Base-by-base conservation (phyloP, 2,113 vertebrate genomes). In the Psittacus erithacus region DNA sequence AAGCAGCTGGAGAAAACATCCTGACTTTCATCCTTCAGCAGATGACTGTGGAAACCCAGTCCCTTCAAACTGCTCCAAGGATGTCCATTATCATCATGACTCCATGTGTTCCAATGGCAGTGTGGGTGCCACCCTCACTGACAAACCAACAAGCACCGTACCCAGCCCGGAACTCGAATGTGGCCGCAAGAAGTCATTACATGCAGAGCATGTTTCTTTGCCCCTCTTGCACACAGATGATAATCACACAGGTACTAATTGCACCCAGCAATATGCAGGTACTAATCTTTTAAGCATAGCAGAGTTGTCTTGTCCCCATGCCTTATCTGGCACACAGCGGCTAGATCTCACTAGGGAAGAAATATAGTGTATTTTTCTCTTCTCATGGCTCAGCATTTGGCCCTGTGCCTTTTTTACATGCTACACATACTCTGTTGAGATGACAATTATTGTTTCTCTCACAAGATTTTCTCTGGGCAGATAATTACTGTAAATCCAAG, bases 401-500 rank as follows among this genome's bases (percentile, higher is more conserved):
- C 10, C 50, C 18, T 27, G 29, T 67, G 41, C 50, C 33, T 57
- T 64, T 73, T 44, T 7, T 38, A 19, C 53, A 64, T 4, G 39
- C 49, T 69, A 43, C 33, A 53, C 31, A 49, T 33, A 44, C n/a
- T 77, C 28, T 47, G 76, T 33, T 62, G 31, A 64, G 70, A 73
- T 60, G 31, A 81, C 70, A 60, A 59, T 68, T 67, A 41, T 35
- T 83, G 76, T 43, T 87, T 77, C 86, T 28, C 65, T 89, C 71
- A 50, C 27, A n/a, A 70, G 62, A 44, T 69, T 55, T 89, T 79
- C 39, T 79, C 49, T 67, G 41, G 57, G 46, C 62, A 79, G 77
- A 60, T 86, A 71, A 94, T 46, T 75, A 65, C 82, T 16, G 9
- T 52, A 86, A 92, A 83, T 60, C 35, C 73, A 92, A 92, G 52